Evolutionary conservation across 2,797 vertebrate genomes (phyloP).

Genomic region (Rachycentron canadum): DNA sequence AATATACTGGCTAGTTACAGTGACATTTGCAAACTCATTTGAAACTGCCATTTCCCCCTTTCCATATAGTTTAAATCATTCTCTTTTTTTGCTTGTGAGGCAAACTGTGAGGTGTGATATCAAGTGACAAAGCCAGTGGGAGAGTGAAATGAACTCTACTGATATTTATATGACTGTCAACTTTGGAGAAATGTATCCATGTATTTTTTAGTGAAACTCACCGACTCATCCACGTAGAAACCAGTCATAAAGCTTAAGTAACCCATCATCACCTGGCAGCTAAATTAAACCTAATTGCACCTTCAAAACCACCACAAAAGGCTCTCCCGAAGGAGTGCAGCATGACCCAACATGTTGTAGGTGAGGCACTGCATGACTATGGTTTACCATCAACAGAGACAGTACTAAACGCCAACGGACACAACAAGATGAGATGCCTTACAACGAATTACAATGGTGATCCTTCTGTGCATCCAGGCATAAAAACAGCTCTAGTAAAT

Average conservation of each 20-base stretch:
- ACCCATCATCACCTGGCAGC: conserved; percentile 65
- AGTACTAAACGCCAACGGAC: conserved; percentile 46
- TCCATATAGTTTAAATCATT: conserved; percentile 10
- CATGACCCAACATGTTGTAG: conserved; percentile 76
- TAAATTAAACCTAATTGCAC: conserved; percentile 78
- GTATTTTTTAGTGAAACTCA: conserved; percentile 53
- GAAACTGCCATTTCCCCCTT: neutral
- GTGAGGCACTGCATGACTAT: conserved; percentile 55
- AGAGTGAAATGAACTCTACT: conserved; percentile 8
- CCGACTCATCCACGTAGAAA: conserved; percentile 56
- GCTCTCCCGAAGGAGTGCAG: conserved; percentile 52
- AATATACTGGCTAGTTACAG: conserved; percentile 14
- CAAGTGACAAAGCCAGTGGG: conserved; percentile 19
- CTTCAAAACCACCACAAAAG: conserved; percentile 67
- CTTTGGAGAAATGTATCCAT: conserved; percentile 10
- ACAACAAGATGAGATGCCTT: conserved; percentile 29
- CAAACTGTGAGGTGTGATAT: conserved; percentile 22
- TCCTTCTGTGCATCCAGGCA: conserved; percentile 22
- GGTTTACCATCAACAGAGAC: conserved; percentile 56
- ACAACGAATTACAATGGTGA: conserved; percentile 45
- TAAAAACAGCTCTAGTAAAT: neutral
- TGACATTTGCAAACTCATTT: conserved; percentile 30
- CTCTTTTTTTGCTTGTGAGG: conserved; percentile 1
- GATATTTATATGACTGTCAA: conserved; percentile 29
- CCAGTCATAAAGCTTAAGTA: conserved; percentile 67